Evolutionary conservation across 2,888 invertebrate genomes (phyloP), one percentile per base, ranked within the genome.

Genomic region (Bimastos eiseni): DNA sequence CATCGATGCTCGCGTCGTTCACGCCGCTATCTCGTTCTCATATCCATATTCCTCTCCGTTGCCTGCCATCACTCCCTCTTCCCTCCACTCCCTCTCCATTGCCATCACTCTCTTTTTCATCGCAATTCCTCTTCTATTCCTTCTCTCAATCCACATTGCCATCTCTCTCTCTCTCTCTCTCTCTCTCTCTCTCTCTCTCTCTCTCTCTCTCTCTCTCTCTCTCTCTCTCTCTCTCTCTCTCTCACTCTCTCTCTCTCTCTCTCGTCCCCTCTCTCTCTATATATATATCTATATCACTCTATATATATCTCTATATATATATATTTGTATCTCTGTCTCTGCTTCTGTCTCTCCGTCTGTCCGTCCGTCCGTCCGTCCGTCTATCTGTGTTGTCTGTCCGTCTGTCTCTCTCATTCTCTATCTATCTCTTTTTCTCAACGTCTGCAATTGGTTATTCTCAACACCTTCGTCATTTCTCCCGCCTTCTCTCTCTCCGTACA

Each of bases 151-250:
- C n/a, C n/a, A n/a, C 41, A 41, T 41, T 11, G 8, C 41, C 41
- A 6, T 41, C 6, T 15, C 83, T 83, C 83, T 55, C 70, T 55
- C 70, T 55, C 70, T 55, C 70, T 55, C 70, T 55, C 70, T 55
- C 19, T 55, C 70, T 55, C 83, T 83, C 83, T 83, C 19, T 83
- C 17, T 13, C 83, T 83, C 83, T 83, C 6, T 83, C 6, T 83
- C n/a, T 83, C 83, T 55, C 70, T 55, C 70, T 55, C 70, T 83
- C 83, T 83, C 83, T 83, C n/a, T 83, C 83, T 83, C 83, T 83
- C 11, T 83, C 83, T 83, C 83, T 83, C n/a, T 83, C 83, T 83
- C 11, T 83, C n/a, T 83, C 83, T 83, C 83, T 83, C 83, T 13
- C 11, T 83, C 83, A 8, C 11, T 83, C 11, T 83, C n/a, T 83